phyloP scores from a whole-genome alignment of 2,797 vertebrate genomes.

The Adelosebastes latens region DNA sequence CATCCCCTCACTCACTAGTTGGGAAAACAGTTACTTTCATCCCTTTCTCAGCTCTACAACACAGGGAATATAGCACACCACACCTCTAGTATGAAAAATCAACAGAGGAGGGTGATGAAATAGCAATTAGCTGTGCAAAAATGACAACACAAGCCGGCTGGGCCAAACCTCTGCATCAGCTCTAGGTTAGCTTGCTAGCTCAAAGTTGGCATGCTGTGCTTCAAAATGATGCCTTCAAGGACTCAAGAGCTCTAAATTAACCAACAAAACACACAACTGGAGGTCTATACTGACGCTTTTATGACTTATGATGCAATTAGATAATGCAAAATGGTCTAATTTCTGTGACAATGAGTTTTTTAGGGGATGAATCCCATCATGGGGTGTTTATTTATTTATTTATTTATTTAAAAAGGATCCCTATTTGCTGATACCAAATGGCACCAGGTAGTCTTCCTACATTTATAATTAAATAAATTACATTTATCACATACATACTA shows the following conservation, averaged over 20 bases:
- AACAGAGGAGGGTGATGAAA: not conserved
- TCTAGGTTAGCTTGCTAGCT: slow-evolving; percentile 69
- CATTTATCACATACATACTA: too few species aligned
- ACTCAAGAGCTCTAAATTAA: not conserved
- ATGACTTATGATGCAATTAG: accelerated
- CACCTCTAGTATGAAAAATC: not conserved
- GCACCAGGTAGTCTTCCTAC: too few species aligned
- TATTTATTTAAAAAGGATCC: too few species aligned
- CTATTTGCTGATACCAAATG: too few species aligned
- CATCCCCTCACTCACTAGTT: slow-evolving; percentile 36
- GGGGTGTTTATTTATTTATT: slow-evolving; percentile 26
- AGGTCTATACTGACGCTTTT: not conserved
- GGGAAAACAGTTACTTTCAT: slow-evolving; percentile 18
- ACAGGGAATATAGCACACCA: not conserved
- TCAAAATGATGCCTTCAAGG: slow-evolving; percentile 30
- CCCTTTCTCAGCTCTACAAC: not conserved
- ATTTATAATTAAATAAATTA: too few species aligned
- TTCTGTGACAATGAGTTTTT: not conserved
- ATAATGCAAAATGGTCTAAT: accelerated
- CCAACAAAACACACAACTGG: not conserved
- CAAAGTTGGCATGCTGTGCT: slow-evolving; percentile 70
- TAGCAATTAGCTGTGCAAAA: not conserved
- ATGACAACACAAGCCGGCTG: not conserved
- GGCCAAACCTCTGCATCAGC: slow-evolving; percentile 67
- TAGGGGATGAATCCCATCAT: slow-evolving; percentile 51